phyloP scores from a whole-genome alignment of 1,140 invertebrate genomes.

The Pogonomyrmex barbatus region DNA sequence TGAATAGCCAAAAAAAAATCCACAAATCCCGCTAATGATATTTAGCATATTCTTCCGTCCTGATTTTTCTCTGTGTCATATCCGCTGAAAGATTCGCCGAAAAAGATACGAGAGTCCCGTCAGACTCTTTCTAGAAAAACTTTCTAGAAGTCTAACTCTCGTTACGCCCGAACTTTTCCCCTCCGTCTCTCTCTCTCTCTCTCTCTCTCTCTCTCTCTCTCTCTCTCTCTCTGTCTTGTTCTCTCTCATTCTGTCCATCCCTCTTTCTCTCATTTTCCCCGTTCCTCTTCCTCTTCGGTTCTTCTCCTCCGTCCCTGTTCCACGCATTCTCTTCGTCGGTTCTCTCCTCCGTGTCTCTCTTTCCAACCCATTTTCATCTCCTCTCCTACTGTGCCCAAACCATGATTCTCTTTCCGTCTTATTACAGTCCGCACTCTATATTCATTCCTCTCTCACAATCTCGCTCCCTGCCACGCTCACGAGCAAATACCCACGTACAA shows the following conservation, averaged over 20 bases:
- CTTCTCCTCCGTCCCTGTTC: conserved; percentile 17
- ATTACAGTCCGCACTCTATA: not conserved
- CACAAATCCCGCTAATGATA: not conserved
- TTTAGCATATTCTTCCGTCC: not conserved
- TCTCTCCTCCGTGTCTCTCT: conserved; percentile 4
- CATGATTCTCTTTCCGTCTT: conserved; percentile 12
- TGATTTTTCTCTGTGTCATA: conserved; percentile 9
- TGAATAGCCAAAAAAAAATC: conserved; percentile 23
- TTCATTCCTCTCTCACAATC: conserved; percentile 17
- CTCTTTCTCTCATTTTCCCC: conserved; percentile 8
- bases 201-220: not conserved
- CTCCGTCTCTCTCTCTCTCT: too few species aligned
- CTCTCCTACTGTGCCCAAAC: not conserved
- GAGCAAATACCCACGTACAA: conserved; percentile 6
- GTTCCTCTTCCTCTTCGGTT: conserved; percentile 3
- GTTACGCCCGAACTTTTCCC: conserved; percentile 19
- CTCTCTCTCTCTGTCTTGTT: conserved; percentile 11
- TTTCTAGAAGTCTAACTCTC: conserved; percentile 36
- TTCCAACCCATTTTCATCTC: conserved; percentile 32
- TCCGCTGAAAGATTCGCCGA: not conserved
- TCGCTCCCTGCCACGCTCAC: conserved; percentile 9
- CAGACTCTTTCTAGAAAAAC: not conserved
- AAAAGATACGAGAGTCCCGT: not conserved
- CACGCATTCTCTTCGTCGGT: conserved; percentile 13
- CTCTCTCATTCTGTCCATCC: conserved; percentile 31